phyloP scores from a whole-genome alignment of 1,140 invertebrate species.

The Littorina saxatilis region DNA sequence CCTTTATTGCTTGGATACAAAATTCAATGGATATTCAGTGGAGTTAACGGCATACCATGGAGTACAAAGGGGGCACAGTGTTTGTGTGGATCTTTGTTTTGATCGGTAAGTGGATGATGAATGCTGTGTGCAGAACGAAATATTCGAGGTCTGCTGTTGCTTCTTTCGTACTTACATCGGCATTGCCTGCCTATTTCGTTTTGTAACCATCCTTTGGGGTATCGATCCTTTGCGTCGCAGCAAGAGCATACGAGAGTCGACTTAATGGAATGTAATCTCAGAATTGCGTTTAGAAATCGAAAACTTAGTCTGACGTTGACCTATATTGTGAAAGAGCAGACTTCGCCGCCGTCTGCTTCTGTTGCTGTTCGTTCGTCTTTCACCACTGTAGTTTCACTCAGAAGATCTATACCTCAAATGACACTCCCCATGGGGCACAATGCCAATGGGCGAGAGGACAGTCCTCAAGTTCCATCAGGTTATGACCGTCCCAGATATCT shows the following conservation, averaged over 20 bases:
- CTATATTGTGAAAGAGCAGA: too few relatives aligned
- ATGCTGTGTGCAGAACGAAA: not conserved
- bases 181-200: not conserved
- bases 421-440: not conserved
- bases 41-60: conserved; percentile 12
- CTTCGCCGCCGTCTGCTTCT: too few relatives aligned
- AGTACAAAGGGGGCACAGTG: conserved; percentile 28
- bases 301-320: too few relatives aligned
- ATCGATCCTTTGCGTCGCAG: not conserved
- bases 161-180: too few relatives aligned
- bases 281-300: not conserved
- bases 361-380: too few relatives aligned
- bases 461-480: not conserved
- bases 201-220: not conserved
- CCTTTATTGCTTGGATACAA: not conserved
- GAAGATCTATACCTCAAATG: too few relatives aligned
- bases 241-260: not conserved
- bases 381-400: too few relatives aligned
- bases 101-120: conserved; percentile 27
- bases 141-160: not conserved
- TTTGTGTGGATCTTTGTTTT: conserved; percentile 33
- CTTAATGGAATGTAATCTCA: not conserved
- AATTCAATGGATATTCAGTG: not conserved
- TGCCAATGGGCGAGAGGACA: not conserved
- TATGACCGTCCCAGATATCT: not conserved